Percentiles rank a stretch among this genome's conserved stretches.
Conservation (phyloP, 2,113 vertebrate genomes). For the Gymnocephalus cernua region DNA sequence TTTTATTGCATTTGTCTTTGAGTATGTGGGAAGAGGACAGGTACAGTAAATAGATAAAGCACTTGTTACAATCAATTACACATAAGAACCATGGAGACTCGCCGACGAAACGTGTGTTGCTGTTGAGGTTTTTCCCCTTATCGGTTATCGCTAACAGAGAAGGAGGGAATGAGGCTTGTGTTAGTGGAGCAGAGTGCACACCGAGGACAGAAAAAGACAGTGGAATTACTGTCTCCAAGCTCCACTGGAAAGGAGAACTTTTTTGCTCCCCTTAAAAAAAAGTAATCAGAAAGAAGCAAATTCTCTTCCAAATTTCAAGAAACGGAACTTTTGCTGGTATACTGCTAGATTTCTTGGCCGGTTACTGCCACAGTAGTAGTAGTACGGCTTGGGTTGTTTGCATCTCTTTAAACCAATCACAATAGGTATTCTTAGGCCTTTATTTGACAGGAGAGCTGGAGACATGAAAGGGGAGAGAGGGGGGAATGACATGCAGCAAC, state of each 20-base stretch:
- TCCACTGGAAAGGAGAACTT: conserved; percentile 49
- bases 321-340: neutral
- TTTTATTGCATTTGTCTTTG: conserved; percentile 6
- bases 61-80: conserved; percentile 51
- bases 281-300: neutral
- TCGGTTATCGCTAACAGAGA: conserved; percentile 13
- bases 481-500: no score
- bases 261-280: conserved; percentile 9
- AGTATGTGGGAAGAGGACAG: conserved; percentile 1
- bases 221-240: conserved; percentile 41
- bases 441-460: no score
- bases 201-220: conserved; percentile 30
- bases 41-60: conserved; percentile 38
- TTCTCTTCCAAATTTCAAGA: conserved; percentile 62
- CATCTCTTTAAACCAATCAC: no score
- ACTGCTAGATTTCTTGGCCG: neutral
- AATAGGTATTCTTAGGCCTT: no score
- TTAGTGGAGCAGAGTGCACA: conserved; percentile 37
- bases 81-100: conserved; percentile 67
- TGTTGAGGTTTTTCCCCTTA: conserved; percentile 9
- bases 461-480: no score
- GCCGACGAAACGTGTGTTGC: conserved; percentile 16
- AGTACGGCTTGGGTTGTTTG: no score
- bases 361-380: neutral
- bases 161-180: conserved; percentile 12